These are phyloP conservation scores for Drosophila takahashii DNA, from an alignment of 1,140 invertebrate genomes.

Conservation along the genomic window DNA sequence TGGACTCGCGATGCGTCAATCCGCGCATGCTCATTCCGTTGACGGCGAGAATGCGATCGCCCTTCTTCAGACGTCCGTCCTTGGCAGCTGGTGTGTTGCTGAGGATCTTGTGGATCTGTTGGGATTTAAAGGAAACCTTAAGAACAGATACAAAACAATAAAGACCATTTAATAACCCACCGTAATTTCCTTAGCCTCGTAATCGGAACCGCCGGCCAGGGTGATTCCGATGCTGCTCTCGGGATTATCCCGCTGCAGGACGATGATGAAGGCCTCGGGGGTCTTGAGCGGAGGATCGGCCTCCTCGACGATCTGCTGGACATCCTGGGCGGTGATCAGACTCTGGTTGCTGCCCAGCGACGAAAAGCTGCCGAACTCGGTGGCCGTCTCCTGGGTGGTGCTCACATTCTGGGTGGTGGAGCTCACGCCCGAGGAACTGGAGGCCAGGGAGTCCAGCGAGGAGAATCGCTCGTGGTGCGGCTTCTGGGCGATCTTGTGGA, in stretches of 20 bases:
- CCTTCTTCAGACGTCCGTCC: constrained; percentile 93
- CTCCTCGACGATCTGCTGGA: constrained; percentile 84
- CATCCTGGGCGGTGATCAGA: constrained; percentile 82
- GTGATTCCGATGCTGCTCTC: constrained; percentile 94
- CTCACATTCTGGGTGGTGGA: constrained; percentile 80
- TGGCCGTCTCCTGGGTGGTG: constrained; percentile 80
- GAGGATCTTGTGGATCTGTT: constrained; percentile 93
- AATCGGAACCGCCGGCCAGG: constrained; percentile 94
- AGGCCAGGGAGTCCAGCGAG: constrained; percentile 81
- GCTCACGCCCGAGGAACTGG: constrained; percentile 82
- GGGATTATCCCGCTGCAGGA: constrained; percentile 84
- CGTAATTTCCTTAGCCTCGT: constrained; percentile 95
- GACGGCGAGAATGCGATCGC: constrained; percentile 94
- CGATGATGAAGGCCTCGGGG: constrained; percentile 83
- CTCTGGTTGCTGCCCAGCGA: constrained; percentile 84
- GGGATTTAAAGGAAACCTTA: constrained; percentile 4
- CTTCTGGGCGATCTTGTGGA: constrained; percentile 44
- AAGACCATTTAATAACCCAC: constrained; percentile 86
- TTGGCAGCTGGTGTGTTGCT: constrained; percentile 93
- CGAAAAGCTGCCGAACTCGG: constrained; percentile 83
- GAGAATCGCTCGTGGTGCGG: constrained; percentile 83
- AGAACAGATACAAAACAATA: background rate
- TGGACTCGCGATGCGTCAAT: constrained; percentile 93
- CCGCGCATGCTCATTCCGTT: constrained; percentile 93
- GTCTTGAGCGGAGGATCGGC: constrained; percentile 83